phyloP scores from a whole-genome alignment of 2,113 vertebrate species.

The cattle (Bos taurus) region ARS-UCD2.0 NC_037331.1:27867001-27867500 shows the following conservation, averaged over 20 bases:
- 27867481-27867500: slow-evolving; percentile 37
- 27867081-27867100: not conserved
- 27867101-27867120: not conserved
- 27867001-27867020: not conserved
- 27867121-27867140: not conserved
- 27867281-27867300: slow-evolving; percentile 37
- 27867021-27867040: not conserved
- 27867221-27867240: not conserved
- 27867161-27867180: not conserved
- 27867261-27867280: not conserved
- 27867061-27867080: not conserved
- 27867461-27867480: slow-evolving; percentile 38
- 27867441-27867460: slow-evolving; percentile 35
- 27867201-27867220: not conserved
- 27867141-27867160: not conserved
- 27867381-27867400: slow-evolving; percentile 51
- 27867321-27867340: slow-evolving; percentile 31
- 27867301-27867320: slow-evolving; percentile 59
- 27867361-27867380: slow-evolving; percentile 48
- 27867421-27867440: slow-evolving; percentile 57
- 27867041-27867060: not conserved
- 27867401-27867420: slow-evolving; percentile 42
- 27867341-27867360: slow-evolving; percentile 58
- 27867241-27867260: not conserved
- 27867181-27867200: not conserved